Conservation (phyloP, 2,888 invertebrate genomes). For the Rhamphomyia laevipes region DNA sequence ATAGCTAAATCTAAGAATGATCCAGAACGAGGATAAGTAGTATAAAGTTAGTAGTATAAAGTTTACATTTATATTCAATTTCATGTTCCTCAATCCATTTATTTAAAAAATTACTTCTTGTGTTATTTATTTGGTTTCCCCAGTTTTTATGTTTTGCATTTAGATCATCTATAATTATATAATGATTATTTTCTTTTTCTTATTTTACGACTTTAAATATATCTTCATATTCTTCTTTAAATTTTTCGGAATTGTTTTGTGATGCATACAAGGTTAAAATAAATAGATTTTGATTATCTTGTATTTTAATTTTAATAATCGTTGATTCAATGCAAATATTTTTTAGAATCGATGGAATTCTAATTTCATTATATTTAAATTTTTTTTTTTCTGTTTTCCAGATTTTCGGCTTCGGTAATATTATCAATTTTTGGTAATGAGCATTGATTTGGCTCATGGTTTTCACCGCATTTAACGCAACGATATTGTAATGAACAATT, state of each 20-base stretch:
- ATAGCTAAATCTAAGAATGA: not conserved
- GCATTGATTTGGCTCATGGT: not conserved
- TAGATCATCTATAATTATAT: not conserved
- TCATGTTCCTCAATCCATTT: no score
- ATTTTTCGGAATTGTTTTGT: no score
- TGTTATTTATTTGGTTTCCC: not conserved
- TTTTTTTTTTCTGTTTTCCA: not conserved
- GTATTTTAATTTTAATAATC: no score
- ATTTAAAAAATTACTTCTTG: not conserved
- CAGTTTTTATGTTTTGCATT: not conserved
- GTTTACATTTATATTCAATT: not conserved
- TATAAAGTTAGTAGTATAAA: not conserved
- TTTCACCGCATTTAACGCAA: not conserved
- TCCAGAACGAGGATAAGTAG: not conserved
- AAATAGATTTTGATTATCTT: no score
- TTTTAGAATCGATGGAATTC: no score
- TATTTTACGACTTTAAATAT: no score
- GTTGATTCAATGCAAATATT: no score
- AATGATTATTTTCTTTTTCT: not conserved
- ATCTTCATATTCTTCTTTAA: no score
- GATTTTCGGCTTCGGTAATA: not conserved
- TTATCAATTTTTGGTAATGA: not conserved
- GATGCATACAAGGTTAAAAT: no score
- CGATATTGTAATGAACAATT: no score
- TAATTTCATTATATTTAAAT: no score